phyloP scores from a whole-genome alignment of 2,113 vertebrate genomes.

The Pavo muticus region DNA sequence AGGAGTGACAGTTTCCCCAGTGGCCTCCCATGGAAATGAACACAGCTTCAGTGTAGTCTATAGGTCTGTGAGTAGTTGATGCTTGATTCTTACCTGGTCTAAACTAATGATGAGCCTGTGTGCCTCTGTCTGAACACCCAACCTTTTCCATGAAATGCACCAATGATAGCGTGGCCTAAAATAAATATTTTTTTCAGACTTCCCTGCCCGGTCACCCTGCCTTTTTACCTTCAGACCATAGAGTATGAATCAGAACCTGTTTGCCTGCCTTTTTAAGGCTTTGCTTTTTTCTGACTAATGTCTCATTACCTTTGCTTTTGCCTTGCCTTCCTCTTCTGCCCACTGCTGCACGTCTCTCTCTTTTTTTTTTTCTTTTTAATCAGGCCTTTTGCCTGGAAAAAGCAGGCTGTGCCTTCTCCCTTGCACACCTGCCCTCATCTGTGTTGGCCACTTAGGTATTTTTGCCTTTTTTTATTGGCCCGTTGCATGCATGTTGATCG shows the following conservation, averaged over 20 bases:
- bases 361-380: not conserved
- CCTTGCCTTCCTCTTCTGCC: slow-evolving; percentile 5
- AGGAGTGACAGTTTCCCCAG: not conserved
- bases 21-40: slow-evolving; percentile 8
- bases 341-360: not conserved
- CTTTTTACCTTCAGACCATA: not conserved
- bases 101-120: slow-evolving; percentile 45
- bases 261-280: slow-evolving; percentile 57
- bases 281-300: slow-evolving; percentile 60
- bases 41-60: not conserved
- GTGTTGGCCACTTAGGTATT: slow-evolving; percentile 20
- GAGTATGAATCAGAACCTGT: slow-evolving; percentile 50
- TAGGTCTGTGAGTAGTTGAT: slow-evolving; percentile 12
- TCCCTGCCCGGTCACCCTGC: not conserved
- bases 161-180: slow-evolving; percentile 27
- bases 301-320: slow-evolving; percentile 9
- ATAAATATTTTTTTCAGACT: slow-evolving; percentile 52
- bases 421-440: slow-evolving; percentile 55
- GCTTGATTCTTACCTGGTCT: not conserved
- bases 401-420: not conserved
- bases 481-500: not conserved
- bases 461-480: slow-evolving; percentile 53
- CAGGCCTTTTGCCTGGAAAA: slow-evolving; percentile 45
- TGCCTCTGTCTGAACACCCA: slow-evolving; percentile 27
- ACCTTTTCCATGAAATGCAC: not conserved